Evolutionary conservation across 1,140 invertebrate species (phyloP), one percentile per base, ranked within the genome.

Genomic region (Chlorops oryzae): DNA sequence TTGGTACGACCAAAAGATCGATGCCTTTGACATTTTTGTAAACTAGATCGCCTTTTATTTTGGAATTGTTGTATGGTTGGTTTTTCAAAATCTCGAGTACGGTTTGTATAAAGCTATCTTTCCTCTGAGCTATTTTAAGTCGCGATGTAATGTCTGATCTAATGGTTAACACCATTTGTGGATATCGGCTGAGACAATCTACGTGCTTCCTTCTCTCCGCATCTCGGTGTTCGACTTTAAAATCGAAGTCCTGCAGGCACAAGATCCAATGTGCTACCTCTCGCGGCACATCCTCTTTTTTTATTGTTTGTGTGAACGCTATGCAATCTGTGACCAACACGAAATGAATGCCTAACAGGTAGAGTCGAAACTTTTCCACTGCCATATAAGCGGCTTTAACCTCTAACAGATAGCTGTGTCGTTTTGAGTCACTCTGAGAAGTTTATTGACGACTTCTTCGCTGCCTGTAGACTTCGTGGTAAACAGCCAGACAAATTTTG

Each of bases 151-250:
- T 24, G 17, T 5, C 34, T 5, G 43, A 32, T 6, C 9, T 45
- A 15, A 58, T 51, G 15, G 15, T 9, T 9, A 28, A 13, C 24
- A 59, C 50, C n/a, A n/a, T n/a, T 5, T 59, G 50, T 18, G 66
- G 65, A 45, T 67, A 58, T 52, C 70, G 49, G 47, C 72, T 75
- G 1, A 76, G 42, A 47, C 54, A 62, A 58, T 73, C 73, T 0
- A 72, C 70, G 47, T 71, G 65, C 5, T 51, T 61, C 65, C n/a
- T n/a, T n/a, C n/a, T n/a, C n/a, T n/a, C n/a, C n/a, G n/a, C n/a
- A n/a, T n/a, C n/a, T n/a, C n/a, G n/a, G n/a, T n/a, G n/a, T n/a
- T n/a, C n/a, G n/a, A n/a, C n/a, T n/a, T n/a, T n/a, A n/a, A n/a
- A n/a, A n/a, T n/a, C n/a, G n/a, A n/a, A n/a, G n/a, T n/a, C n/a